phyloP scores from a whole-genome alignment of 1,140 invertebrate species.

The Matsumurasca onukii region DNA sequence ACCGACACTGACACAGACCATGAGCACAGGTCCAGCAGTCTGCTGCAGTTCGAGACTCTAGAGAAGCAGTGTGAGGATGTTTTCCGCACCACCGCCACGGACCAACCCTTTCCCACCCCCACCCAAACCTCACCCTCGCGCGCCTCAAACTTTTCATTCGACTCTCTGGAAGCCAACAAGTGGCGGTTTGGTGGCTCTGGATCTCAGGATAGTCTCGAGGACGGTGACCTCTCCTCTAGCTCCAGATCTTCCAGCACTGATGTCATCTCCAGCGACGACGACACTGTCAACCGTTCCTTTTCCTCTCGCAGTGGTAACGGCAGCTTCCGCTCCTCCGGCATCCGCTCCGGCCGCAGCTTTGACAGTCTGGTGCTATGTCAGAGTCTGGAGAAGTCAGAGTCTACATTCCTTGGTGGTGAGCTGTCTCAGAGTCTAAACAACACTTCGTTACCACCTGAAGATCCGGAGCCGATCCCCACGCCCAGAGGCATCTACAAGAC shows the following conservation, averaged over 20 bases:
- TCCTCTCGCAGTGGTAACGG: constrained; percentile 36
- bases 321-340: constrained; percentile 40
- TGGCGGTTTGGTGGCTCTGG: constrained; percentile 49
- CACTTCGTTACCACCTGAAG: constrained; percentile 34
- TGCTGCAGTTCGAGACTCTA: constrained; percentile 78
- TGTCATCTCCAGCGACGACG: constrained; percentile 45
- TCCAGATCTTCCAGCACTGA: constrained; percentile 40
- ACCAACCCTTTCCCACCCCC: constrained; percentile 39
- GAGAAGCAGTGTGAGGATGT: constrained; percentile 59
- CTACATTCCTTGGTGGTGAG: constrained; percentile 36
- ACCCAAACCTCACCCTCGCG: constrained; percentile 48
- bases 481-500: constrained; percentile 41
- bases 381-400: constrained; percentile 33
- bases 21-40: constrained; percentile 65
- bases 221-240: constrained; percentile 39
- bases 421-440: constrained; percentile 42
- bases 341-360: constrained; percentile 53
- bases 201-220: constrained; percentile 55
- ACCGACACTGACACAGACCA: constrained; percentile 45
- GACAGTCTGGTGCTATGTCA: constrained; percentile 47
- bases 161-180: constrained; percentile 55
- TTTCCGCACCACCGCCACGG: constrained; percentile 41
- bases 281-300: constrained; percentile 33
- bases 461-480: constrained; percentile 20
- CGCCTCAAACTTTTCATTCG: constrained; percentile 55